Percentiles rank a stretch among this genome's conserved stretches.
Conservation (phyloP, 2,888 invertebrate genomes). For the Zaprionus bogoriensis region DNA sequence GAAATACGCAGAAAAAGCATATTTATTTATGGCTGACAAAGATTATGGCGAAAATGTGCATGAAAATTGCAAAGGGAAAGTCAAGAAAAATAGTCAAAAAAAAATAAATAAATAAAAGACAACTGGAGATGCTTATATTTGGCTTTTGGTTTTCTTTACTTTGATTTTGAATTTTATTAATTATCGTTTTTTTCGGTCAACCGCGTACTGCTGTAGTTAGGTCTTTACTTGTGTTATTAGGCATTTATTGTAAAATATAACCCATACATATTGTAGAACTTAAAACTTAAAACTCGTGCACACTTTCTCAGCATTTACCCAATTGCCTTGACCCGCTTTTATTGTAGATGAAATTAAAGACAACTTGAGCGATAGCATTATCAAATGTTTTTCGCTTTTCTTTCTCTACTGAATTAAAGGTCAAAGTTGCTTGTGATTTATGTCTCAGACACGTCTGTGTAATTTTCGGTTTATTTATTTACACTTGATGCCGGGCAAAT, state of each 20-base stretch:
- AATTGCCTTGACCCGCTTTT: not conserved
- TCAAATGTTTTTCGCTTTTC: not conserved
- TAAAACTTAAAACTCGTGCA: too few species aligned
- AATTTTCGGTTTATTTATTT: conserved; percentile 16
- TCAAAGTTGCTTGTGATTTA: conserved; percentile 26
- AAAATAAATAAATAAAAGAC: not conserved
- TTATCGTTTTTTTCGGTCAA: too few species aligned
- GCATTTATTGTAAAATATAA: too few species aligned
- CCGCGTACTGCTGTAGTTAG: too few species aligned
- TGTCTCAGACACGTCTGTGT: conserved; percentile 7
- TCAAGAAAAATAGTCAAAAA: not conserved
- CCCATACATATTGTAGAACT: too few species aligned
- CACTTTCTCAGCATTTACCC: not conserved
- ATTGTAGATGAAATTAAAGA: too few species aligned
- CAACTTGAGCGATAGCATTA: not conserved
- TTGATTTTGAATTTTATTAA: too few species aligned
- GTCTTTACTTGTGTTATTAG: too few species aligned
- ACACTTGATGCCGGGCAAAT: conserved; percentile 9
- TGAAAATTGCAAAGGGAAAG: not conserved
- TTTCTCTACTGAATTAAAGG: conserved; percentile 16
- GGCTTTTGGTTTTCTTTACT: too few species aligned
- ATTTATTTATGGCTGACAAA: not conserved
- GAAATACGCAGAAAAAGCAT: not conserved
- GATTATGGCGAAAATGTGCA: not conserved
- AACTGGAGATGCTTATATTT: not conserved